Base-by-base conservation (phyloP, 2,113 vertebrate genomes). In the Triplophysa siluroides region DNA sequence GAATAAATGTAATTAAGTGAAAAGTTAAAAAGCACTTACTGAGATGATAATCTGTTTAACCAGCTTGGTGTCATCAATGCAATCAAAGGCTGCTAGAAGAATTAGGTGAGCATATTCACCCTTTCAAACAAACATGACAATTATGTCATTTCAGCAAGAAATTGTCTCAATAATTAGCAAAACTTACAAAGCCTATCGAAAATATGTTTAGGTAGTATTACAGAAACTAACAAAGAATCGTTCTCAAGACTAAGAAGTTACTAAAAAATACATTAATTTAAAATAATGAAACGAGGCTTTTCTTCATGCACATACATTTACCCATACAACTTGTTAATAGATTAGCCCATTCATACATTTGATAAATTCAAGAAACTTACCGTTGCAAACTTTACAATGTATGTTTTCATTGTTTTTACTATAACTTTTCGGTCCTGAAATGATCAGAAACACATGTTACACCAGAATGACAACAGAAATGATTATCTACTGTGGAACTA, bases 381-480 rank as follows among this genome's bases (percentile, higher is more conserved):
- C 76, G 74, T 98, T 67, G 98, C 95, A 87, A 97, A 95, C 89
- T 98, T 98, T 86, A 95, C 93, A 86, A 98, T 84, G 4, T 95
- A 99, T 0, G 94, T 95, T 93, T 98, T 99, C 98, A 98, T 96
- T 5, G 97, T 98, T 92, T 99, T 99, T 84, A 98, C 92, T 79
- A 99, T 96, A 9, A 98, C 87, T 90, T 99, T 99, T 87, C 98
- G 93, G 89, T 99, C 98, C 98, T 99, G 87, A 50, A 89, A 91
- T 87, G 56, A 62, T 14, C 66, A 33, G 10, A 16, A n/a, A 45
- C 54, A 1, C 14, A 19, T 3, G 50, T n/a, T 64, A 47, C 1
- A 23, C 6, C 65, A 23, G 47, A 68, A 83, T 19, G 24, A 69
- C 16, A 3, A n/a, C 7, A 21, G 26, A 26, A 50, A 62, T 76